Base-by-base conservation (phyloP, 2,113 vertebrate species). In the Rhinogobius similis region DNA sequence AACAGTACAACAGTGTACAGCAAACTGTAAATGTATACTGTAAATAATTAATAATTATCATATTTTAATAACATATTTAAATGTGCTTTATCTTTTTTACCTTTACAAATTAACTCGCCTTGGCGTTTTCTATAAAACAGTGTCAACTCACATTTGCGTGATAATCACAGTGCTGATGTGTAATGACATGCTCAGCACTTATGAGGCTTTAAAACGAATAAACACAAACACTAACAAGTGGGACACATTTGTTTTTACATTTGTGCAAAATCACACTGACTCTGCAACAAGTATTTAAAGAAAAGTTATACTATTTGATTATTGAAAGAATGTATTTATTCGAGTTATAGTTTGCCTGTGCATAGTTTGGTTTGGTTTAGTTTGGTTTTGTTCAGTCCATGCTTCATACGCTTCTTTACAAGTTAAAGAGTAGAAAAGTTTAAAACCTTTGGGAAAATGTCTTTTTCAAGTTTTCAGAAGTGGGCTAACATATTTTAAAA, bases 121-220 rank as follows among this genome's bases (percentile, higher is more conserved):
- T 41, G 5, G 8, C 7, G 0, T 1, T n/a, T 36, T 36, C 32
- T 36, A 32, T 32, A 4, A 32, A 36, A 36, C 46, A 48, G 2
- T 48, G 18, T 27, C 12, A 58, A 27, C 23, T 56, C 26, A 58
- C 13, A 16, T 16, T 50, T 82, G 36, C 39, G 59, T 55, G 46
- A 58, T 52, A 24, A 75, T 66, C 68, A 53, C 32, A 63, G 53
- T 27, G 68, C 23, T 32, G 46, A 14, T 46, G 44, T 50, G 43
- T 68, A 68, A 77, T 56, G 65, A 77, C 67, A 56, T 26, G 56
- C 65, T 43, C 73, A 70, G 62, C 63, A 70, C 63, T 77, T 73
- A 79, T 48, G 71, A 78, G 70, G 55, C 76, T 85, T 82, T 78
- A 72, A 89, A 80, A 81, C 21, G 0, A 59, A 48, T 38, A 68